Base-by-base conservation (phyloP, 2,888 invertebrate species). In the Plutella xylostella region DNA sequence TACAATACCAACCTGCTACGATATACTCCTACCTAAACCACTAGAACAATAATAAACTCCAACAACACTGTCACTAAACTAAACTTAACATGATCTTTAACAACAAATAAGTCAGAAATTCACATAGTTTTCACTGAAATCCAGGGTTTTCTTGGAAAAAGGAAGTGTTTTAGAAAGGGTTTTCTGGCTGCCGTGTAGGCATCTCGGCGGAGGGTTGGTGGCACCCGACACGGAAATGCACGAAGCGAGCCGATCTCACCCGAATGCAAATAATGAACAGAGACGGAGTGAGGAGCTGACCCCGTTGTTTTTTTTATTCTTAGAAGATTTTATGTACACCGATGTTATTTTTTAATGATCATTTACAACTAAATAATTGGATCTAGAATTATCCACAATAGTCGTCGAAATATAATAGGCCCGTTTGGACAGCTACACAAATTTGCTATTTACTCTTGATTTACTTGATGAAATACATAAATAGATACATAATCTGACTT, bases 231-330 rank as follows among this genome's bases (percentile, higher is more conserved):
- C 80, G 82, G 73, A 82, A 78, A 71, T 67, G 61, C 63, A 66
- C 83, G 83, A 80, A 55, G 54, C 47, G 42, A 50, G 49, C 69
- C 82, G 82, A 82, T 51, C 52, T 37, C 50, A 39, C 48, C 73
- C 83, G 82, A 83, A 72, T 75, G 72, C 72, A 76, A 75, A 80
- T 72, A 60, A 47, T 48, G 39, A 21, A 47, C 76, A 78, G 82
- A 56, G 65, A 42, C 56, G 75, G 52, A 75, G 54, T 68, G 48
- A 47, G 56, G 41, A 14, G 54, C 50, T 50, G 22, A 31, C 22
- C 35, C 11, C n/a, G n/a, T 11, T 14, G 4, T 21, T 17, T 33
- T n/a, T 33, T 33, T n/a, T n/a, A 31, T n/a, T 31, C 14, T 6
- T 11, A n/a, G 2, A 9, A 15, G 14, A 15, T 15, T 17, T 34